Evolutionary conservation across 2,113 vertebrate species (phyloP), one percentile per base, ranked within the genome.

Genomic region (Dasyurus viverrinus): DNA sequence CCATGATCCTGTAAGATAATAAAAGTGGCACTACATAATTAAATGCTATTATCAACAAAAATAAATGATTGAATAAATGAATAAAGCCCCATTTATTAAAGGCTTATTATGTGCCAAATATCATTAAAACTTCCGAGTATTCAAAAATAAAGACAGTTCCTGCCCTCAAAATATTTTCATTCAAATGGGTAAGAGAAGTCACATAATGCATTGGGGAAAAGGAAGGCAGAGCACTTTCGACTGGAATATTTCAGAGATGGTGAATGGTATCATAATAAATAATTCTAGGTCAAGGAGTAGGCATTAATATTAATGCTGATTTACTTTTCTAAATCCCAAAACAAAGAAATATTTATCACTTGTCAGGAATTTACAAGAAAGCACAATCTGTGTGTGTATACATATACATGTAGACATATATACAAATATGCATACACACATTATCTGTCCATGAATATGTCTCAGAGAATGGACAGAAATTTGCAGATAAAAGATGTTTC

Each of bases 331-430:
- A 5, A 84, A 84, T 42, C 89, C 50, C 93, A 90, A 89, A 50
- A 3, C 26, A 93, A 22, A 92, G 53, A 95, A 94, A 57, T 92
- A 89, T 16, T 94, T 92, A 54, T 53, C 9, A 90, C 14, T 57
- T 95, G 8, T 12, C 47, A 95, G 24, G 42, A 94, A 93, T 96
- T 92, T 54, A 91, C 0, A 93, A 84, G n/a, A 95, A 94, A 93
- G n/a, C 76, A 55, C 76, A 95, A 54, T 91, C 95, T 26, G 30
- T 0, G 89, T 89, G 84, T 93, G 50, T 14, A 52, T 30, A 91
- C 93, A 19, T 24, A 90, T 25, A 91, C 16, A 76, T 19, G 36
- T n/a, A 76, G 2, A n/a, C 6, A 84, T 84, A 0, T 9, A 76
- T 76, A n/a, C 24, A 55, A 27, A 2, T 8, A n/a, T 68, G 4